phyloP scores from a whole-genome alignment of 92 coral and sea anemone species.

The Epizoanthus stellaris region DNA sequence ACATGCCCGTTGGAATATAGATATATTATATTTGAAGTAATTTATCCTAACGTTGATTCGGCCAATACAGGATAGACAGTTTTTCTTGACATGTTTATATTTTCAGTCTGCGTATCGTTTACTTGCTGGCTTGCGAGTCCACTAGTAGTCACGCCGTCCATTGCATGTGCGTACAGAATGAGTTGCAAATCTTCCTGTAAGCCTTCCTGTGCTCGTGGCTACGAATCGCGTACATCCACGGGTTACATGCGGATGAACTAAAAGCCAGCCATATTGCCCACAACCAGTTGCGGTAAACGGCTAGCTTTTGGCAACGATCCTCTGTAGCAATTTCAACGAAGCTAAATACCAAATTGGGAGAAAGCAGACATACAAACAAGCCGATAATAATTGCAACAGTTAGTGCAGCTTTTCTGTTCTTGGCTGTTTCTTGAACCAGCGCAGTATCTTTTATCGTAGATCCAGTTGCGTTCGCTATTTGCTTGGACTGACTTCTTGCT shows the following conservation, averaged over 20 bases:
- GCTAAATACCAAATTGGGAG: constrained; percentile 40
- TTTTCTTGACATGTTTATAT: too few relatives aligned
- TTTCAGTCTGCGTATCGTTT: too few relatives aligned
- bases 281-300: constrained; percentile 30
- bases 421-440: not conserved
- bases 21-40: too few relatives aligned
- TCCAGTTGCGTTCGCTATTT: not conserved
- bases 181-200: not conserved
- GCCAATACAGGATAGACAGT: too few relatives aligned
- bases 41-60: too few relatives aligned
- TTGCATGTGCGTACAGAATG: too few relatives aligned
- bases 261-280: constrained; percentile 41
- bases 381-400: constrained; percentile 37
- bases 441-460: too few relatives aligned
- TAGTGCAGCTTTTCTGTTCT: constrained; percentile 26
- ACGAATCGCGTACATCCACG: constrained; percentile 43
- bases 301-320: constrained; percentile 25
- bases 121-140: too few relatives aligned
- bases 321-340: constrained; percentile 30
- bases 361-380: constrained; percentile 3
- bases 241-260: constrained; percentile 29
- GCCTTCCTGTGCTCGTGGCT: constrained; percentile 22
- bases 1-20: too few relatives aligned
- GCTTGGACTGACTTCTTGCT: constrained; percentile 19
- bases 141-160: too few relatives aligned